These are phyloP conservation scores for Dendronephthya gigantea DNA, from an alignment of 64 coral and sea anemone species.

Conservation along the genomic window DNA sequence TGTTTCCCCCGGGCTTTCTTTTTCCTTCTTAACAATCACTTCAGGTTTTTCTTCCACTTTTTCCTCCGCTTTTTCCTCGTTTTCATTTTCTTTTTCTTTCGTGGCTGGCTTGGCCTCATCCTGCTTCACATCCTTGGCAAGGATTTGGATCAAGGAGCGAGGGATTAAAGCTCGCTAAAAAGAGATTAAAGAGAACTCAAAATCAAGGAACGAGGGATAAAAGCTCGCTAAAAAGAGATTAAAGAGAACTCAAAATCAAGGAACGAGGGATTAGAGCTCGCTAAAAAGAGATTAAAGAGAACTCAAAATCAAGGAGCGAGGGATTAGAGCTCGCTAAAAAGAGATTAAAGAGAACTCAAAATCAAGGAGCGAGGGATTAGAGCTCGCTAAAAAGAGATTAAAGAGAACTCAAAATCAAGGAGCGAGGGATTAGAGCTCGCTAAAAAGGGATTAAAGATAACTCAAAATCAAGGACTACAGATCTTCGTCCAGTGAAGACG, in stretches of 20 bases:
- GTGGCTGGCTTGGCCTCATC: slow-evolving; percentile 40
- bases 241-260: too few relatives aligned
- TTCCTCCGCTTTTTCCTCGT: not conserved
- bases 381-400: too few relatives aligned
- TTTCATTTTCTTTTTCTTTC: not conserved
- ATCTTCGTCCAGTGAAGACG: too few relatives aligned
- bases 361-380: too few relatives aligned
- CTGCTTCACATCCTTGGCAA: slow-evolving; percentile 71
- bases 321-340: too few relatives aligned
- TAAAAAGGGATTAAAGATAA: too few relatives aligned
- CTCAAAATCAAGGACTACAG: too few relatives aligned
- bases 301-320: too few relatives aligned
- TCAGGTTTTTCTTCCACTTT: not conserved
- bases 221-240: too few relatives aligned
- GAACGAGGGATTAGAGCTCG: not conserved
- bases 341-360: too few relatives aligned
- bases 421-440: too few relatives aligned
- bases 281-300: not conserved
- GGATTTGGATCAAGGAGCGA: slow-evolving; percentile 65
- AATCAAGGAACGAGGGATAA: not conserved
- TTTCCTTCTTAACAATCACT: not conserved
- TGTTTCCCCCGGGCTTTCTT: not conserved
- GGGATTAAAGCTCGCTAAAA: slow-evolving; percentile 80
- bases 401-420: too few relatives aligned
- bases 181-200: not conserved